Base-by-base conservation (phyloP, 2,797 vertebrate species). In the Smutsia gigantea region DNA sequence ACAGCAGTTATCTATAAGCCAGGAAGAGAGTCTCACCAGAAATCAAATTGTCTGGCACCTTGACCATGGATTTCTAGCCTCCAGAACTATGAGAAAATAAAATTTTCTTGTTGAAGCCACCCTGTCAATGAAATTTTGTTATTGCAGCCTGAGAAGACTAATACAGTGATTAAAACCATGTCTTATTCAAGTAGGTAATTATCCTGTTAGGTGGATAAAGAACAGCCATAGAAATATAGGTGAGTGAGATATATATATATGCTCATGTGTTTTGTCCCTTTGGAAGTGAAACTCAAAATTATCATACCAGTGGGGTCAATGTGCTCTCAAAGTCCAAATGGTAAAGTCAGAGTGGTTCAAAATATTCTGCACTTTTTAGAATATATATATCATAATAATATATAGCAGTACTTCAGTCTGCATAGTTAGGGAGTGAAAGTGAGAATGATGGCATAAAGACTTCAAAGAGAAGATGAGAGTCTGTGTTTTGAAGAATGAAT, bases 11-110 rank as follows among this genome's bases (percentile, higher is more conserved):
- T 88, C 64, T 69, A 8, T 34, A 69, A 92, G 57, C 39, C 49
- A 69, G 14, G 11, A 63, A 86, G 57, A 34, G 15, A 81, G 31
- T 19, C 34, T 94, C 39, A 39, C 46, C 29, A 84, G 64, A 85
- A 39, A 69, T 11, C 19, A 21, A 74, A 83, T 83, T 7, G 37
- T 55, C 42, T 63, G 34, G 27, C 39, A 87, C 77, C 49, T 57
- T 92, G 23, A 84, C 59, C 23, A 87, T 92, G 55, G 19, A 92
- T 19, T 21, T 94, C 55, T 34, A 74, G 13, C 61, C 23, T 93
- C 37, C 21, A 75, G 46, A 84, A 51, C 7, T 61, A 37, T 84
- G 51, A 81, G n/a, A 90, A 94, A 88, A 95, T 66, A 82, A n/a
- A 34, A 46, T 81, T 82, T 23, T 59, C 27, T 87, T 93, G 64